Evolutionary conservation across 2,797 vertebrate genomes (phyloP), one percentile per base, ranked within the genome.

Genomic region (Gastrophryne carolinensis): DNA sequence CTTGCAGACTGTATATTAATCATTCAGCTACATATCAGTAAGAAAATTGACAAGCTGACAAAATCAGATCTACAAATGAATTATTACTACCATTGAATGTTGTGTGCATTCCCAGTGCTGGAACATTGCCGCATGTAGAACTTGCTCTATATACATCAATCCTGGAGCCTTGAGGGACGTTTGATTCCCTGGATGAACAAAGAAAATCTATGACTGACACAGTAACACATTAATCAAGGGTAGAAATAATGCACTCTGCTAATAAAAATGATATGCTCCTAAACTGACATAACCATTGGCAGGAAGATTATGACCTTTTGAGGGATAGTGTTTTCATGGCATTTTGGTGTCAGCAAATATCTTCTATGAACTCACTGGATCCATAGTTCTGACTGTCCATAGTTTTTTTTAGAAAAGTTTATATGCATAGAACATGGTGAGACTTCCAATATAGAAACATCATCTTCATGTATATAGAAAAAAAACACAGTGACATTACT

Each of bases 1-100:
- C 9, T 37, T 27, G 15, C 41, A 65, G 27, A 7, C 53, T 57
- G 53, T 67, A 44, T 53, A 67, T 67, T 37, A 54, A 68, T 53
- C 50, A 54, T 32, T 21, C n/a, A 19, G 0, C 32, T 29, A 10
- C 17, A 39, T 54, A 21, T 68, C 34, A 67, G 17, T 32, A 21
- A 70, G 39, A 47, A 70, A 58, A 70, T 47, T 70, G 67, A 70
- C 67, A 70, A 70, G 6, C 52, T 57, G 52, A 57, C 66, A 69
- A 69, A 69, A 69, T 56, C 39, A 24, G 41, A 58, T 26, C 19
- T 30, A 37, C 17, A 70, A 58, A 58, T 58, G 58, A 70, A 57
- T 32, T 47, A 58, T n/a, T 7, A 26, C 11, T 58, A 24, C 37
- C 21, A 41, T 44, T 58, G 35, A 57, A 37, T 70, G 23, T 21